Evolutionary conservation across 2,113 vertebrate species (phyloP), one percentile per base, ranked within the genome.

Genomic region (Ophthalmolycus amberensis): DNA sequence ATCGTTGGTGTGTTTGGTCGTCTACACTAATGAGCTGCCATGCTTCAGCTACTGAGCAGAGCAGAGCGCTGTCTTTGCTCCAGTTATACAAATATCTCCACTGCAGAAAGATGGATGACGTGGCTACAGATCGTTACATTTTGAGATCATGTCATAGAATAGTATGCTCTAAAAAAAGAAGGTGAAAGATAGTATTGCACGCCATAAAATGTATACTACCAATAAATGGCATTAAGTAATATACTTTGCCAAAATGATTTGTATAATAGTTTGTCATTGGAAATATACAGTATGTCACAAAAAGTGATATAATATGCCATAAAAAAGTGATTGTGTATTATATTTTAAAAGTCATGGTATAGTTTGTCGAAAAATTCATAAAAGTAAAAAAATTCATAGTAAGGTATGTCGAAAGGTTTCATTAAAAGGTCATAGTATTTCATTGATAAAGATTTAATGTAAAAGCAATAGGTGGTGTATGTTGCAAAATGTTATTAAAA

Each of bases 11-110:
- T 44, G 42, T 50, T 2, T 22, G 48, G 2, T 3, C 7, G 6
- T 22, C 50, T n/a, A 14, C 59, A 59, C 32, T 80, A 80, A 86
- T 79, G 80, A 84, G 72, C 54, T 56, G 71, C 60, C 29, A 46
- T n/a, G 62, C 71, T 64, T 64, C 77, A 73, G 20, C 65, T 22
- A 64, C 56, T 27, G 20, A 50, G 54, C 44, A 27, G 20, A 50
- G 54, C 44, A 27, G 38, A 78, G n/a, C 59, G 1, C 22, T 3
- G 10, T 44, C 15, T 69, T 38, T 27, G 20, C 22, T 69, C 32
- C 6, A 27, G 25, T 6, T 74, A 12, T 46, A 46, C n/a, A 56
- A 66, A 77, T 15, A 73, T 50, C 6, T 25, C 10, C 9, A 2
- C 25, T 42, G 29, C 12, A 16, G 2, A 32, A 62, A n/a, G 38